Conservation (phyloP, 2,888 invertebrate species). For the Steinernema scapterisci region DNA sequence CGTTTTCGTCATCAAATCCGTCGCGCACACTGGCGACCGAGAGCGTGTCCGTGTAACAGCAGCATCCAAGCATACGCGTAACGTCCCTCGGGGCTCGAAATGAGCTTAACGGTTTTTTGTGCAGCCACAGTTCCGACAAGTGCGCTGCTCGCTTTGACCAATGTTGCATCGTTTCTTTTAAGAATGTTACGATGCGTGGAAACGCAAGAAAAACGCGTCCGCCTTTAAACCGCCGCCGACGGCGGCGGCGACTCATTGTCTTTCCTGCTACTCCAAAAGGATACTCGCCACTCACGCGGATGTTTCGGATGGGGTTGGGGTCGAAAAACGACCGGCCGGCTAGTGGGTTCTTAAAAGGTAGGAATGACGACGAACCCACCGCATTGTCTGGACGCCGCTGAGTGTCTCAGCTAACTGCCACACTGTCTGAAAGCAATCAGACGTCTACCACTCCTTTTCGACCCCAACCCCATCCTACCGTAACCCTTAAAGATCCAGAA, state of each 20-base stretch:
- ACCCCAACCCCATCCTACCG: too few species aligned
- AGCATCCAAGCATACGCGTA: slow-evolving; percentile 12
- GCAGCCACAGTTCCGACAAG: slow-evolving; percentile 9
- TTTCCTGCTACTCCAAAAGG: not conserved
- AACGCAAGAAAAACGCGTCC: slow-evolving; percentile 24
- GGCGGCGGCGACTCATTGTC: not conserved
- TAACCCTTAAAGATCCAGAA: not conserved
- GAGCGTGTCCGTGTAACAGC: not conserved
- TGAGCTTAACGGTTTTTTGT: not conserved
- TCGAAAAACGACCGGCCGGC: too few species aligned
- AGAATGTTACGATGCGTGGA: slow-evolving; percentile 9
- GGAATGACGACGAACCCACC: too few species aligned
- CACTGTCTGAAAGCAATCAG: too few species aligned
- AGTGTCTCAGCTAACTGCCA: too few species aligned
- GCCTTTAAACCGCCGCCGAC: not conserved
- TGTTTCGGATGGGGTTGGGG: not conserved
- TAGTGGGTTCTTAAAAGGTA: too few species aligned
- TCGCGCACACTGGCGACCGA: not conserved
- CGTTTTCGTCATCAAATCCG: slow-evolving; percentile 25
- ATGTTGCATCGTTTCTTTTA: slow-evolving; percentile 6
- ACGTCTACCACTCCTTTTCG: too few species aligned
- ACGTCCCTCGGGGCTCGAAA: not conserved
- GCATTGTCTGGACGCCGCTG: too few species aligned
- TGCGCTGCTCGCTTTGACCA: not conserved
- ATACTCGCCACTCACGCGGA: not conserved